A percentile compares a stretch with the other conserved stretches of the same genome.
Evolutionary conservation across 35 echinoderm and acorn worm genomes (phyloP).

Genomic region (Ophioderma brevispina): DNA sequence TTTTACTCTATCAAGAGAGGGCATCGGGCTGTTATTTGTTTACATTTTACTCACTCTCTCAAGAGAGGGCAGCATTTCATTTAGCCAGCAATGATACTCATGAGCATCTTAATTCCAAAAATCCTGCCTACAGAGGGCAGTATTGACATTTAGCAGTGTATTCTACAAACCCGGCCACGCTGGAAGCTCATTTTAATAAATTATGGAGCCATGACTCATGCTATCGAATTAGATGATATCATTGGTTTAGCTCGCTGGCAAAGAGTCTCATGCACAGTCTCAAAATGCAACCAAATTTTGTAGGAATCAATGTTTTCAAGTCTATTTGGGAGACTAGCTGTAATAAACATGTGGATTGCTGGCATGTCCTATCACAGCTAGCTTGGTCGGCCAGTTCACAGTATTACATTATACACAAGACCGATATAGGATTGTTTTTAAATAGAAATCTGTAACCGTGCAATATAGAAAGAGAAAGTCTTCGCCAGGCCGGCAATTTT

Average conservation of each 20-base stretch:
- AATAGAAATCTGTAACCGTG: background rate
- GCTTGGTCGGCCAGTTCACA: background rate
- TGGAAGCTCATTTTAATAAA: background rate
- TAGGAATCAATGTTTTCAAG: background rate
- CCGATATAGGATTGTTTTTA: background rate
- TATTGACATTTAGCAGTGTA: background rate
- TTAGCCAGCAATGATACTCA: too few species aligned
- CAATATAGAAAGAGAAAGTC: background rate
- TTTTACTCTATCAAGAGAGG: too few species aligned
- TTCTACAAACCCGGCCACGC: background rate
- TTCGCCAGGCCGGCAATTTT: background rate
- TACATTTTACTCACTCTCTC: background rate
- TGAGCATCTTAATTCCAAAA: background rate
- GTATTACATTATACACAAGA: conserved; percentile 11
- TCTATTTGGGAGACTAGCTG: background rate
- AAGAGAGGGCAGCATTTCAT: background rate
- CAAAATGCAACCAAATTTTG: too few species aligned
- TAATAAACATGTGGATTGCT: background rate
- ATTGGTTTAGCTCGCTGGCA: background rate
- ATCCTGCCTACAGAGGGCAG: background rate
- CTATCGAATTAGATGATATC: background rate
- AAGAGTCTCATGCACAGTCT: background rate
- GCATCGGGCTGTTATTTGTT: too few species aligned
- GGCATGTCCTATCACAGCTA: background rate
- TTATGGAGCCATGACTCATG: background rate